Base-by-base conservation (phyloP, 2,888 invertebrate species). In the Trachelus troglodyta region DNA sequence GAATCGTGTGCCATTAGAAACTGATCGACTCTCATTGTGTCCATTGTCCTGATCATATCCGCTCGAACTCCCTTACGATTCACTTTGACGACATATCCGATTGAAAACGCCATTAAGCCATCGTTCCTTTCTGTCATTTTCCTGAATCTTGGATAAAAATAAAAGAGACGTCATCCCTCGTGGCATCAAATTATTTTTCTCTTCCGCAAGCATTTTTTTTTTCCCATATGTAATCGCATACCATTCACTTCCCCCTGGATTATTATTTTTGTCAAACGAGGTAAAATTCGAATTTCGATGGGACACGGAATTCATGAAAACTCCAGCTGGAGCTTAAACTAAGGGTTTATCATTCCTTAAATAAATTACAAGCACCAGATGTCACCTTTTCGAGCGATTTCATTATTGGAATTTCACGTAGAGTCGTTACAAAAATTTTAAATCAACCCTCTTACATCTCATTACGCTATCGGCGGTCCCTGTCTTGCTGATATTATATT, bases 1-100 rank as follows among this genome's bases (percentile, higher is more conserved):
- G 69, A 74, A 77, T 77, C 74, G 40, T 71, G 77, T 75, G 75
- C 56, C 56, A 6, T 0, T 23, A 56, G 56, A 56, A 56, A 56
- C 23, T 56, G 56, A 56, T 56, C 23, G 56, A 23, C 9, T 56
- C 56, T 56, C 56, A 56, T 56, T 56, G 56, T 56, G 56, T 56
- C 56, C 56, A 56, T 56, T 56, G 56, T 56, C 23, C 56, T 56
- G 56, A 56, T 56, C 23, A 23, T 56, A 56, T 56, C 23, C 56
- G 23, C 23, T 56, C 23, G 56, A 56, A 56, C 9, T 56, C 56
- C 56, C 56, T 23, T 23, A 56, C 56, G 56, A 56, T 56, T 56
- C 56, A 56, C 56, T 56, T 56, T 56, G 56, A 56, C 56, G 71
- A 71, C 31, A 71, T 71, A 71, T 71, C 71, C 71, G 71, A 71